Evolutionary conservation across 2,888 invertebrate genomes (phyloP).

Genomic region (Drosophila mimetica): DNA sequence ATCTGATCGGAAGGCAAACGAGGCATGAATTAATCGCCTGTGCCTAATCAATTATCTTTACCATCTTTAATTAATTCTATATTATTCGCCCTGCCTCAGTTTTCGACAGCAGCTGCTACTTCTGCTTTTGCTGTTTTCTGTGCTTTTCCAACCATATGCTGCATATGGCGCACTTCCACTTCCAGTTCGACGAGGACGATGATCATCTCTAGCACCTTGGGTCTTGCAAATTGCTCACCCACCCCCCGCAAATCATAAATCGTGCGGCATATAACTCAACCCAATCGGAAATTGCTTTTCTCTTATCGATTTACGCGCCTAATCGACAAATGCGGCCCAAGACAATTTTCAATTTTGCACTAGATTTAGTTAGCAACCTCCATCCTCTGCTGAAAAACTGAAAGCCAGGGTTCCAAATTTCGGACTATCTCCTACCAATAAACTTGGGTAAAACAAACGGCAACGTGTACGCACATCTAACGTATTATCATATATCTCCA

Average conservation of each 20-base stretch:
- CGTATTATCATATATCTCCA: constrained; percentile 53
- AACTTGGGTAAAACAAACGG: constrained; percentile 34
- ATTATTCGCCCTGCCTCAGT: constrained; percentile 70
- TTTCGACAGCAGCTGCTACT: constrained; percentile 57
- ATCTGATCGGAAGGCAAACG: constrained; percentile 57
- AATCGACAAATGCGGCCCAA: constrained; percentile 58
- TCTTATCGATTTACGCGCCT: constrained; percentile 76
- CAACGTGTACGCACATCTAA: constrained; percentile 25
- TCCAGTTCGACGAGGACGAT: constrained; percentile 22
- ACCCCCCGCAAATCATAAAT: constrained; percentile 56
- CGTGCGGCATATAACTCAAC: constrained; percentile 73
- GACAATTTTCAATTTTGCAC: constrained; percentile 71
- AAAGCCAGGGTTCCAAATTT: constrained; percentile 14
- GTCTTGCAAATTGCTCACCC: constrained; percentile 66
- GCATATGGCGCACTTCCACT: constrained; percentile 9
- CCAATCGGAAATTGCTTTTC: constrained; percentile 78
- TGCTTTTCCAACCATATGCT: constrained; percentile 3
- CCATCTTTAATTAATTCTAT: constrained; percentile 85
- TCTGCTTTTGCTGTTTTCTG: neutral
- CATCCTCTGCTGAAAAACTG: neutral
- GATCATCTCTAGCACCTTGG: constrained; percentile 50
- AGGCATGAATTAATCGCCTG: constrained; percentile 83
- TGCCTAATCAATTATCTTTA: constrained; percentile 85
- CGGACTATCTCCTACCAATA: constrained; percentile 13
- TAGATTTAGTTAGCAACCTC: constrained; percentile 10